phyloP scores from a whole-genome alignment of 2,113 vertebrate genomes.

The Vulpes lagopus region DNA sequence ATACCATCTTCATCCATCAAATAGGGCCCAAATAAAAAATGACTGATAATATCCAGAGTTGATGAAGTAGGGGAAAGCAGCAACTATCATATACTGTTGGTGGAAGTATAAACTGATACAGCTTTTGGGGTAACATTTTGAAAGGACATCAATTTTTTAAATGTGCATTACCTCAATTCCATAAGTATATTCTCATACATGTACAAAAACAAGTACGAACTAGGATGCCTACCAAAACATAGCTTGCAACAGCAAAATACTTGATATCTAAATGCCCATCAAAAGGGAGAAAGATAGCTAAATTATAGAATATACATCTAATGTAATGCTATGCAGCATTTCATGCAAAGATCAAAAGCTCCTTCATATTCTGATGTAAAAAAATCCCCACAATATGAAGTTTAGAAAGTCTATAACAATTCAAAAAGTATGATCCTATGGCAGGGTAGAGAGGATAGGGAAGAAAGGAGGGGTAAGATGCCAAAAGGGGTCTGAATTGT shows the following conservation, averaged over 20 bases:
- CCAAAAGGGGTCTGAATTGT: background rate
- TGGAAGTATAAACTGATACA: background rate
- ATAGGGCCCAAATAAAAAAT: constrained; percentile 39
- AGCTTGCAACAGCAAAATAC: constrained; percentile 20
- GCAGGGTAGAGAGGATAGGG: background rate
- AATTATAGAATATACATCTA: constrained; percentile 33
- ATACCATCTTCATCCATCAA: constrained; percentile 1
- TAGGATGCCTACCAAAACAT: constrained; percentile 7
- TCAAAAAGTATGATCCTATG: background rate
- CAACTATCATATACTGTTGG: background rate
- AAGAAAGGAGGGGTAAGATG: background rate
- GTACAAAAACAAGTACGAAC: background rate
- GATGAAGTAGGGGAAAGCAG: background rate
- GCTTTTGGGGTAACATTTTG: background rate
- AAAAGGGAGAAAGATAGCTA: background rate
- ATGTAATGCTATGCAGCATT: constrained; percentile 8
- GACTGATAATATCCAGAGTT: background rate
- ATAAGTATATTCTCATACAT: background rate
- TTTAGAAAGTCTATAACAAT: background rate
- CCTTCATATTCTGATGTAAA: background rate
- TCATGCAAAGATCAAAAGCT: constrained; percentile 45
- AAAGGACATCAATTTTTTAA: constrained; percentile 24
- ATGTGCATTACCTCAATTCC: background rate
- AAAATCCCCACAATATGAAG: background rate
- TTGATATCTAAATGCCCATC: background rate